Evolutionary conservation across 2,113 vertebrate genomes (phyloP), one percentile per base, ranked within the genome.

Genomic region (Cettia cetti): DNA sequence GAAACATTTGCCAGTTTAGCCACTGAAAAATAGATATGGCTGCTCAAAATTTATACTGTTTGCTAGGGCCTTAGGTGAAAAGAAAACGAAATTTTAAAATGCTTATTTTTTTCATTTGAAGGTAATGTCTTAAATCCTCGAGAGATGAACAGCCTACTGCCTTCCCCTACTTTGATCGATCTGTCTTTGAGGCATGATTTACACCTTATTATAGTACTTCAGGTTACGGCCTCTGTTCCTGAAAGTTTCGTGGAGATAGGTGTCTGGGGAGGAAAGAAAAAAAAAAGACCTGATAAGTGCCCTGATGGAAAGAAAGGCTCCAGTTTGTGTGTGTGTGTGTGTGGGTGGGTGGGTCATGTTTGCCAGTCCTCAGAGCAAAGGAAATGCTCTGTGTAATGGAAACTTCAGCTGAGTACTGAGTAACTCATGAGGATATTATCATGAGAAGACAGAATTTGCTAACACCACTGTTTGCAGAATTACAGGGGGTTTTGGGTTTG

Each of bases 21-120:
- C 71, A 94, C 54, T 96, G 93, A 95, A 91, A 94, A 97, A 95
- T 90, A 97, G 95, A 95, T 94, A 95, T 95, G 90, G 93, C 90
- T 88, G 92, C 90, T 94, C 47, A 63, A 77, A 96, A 97, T 97
- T 97, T 96, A 95, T 88, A 64, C 82, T 93, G 82, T 90, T 97
- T 90, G 50, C 84, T 80, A 74, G 87, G 71, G 92, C 95, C 94
- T 90, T 87, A 91, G 94, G 95, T 95, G 95, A 95, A 95, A 94
- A 91, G 92, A 90, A 95, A 89, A 86, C 33, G 7, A 96, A 97
- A 94, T 95, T 93, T 94, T 92, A 80, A 95, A 95, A 94, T 95
- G 91, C 93, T 94, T 95, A 92, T 97, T 97, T 97, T 95, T 96
- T 97, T 94, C 93, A 95, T 97, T 96, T 1, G 17, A 92, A 95